Conservation (phyloP, 1,140 invertebrate species). For the Xylocopa sonorina region DNA sequence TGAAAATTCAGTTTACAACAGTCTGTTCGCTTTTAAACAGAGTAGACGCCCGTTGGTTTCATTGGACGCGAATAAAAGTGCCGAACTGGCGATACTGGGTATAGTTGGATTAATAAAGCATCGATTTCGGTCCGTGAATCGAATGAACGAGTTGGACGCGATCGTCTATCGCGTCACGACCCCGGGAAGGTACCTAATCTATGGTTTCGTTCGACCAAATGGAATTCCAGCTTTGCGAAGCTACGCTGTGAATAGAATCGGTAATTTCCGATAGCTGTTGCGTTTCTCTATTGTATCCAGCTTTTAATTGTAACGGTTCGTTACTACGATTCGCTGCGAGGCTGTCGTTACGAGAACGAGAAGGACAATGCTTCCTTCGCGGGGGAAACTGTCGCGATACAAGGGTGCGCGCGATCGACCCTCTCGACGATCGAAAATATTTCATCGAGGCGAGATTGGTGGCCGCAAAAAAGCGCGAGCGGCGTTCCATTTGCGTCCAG, state of each 20-base stretch:
- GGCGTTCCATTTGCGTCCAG: background rate
- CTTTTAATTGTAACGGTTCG: background rate
- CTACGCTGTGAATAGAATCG: conserved; percentile 24
- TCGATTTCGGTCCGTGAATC: conserved; percentile 22
- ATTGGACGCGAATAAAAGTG: background rate
- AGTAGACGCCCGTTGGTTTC: background rate
- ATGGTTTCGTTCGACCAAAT: conserved; percentile 27
- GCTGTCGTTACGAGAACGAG: too few species aligned
- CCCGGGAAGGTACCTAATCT: conserved; percentile 38
- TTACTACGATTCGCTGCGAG: background rate
- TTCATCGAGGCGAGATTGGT: background rate
- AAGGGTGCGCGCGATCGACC: background rate
- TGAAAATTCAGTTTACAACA: background rate
- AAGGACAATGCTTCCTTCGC: too few species aligned
- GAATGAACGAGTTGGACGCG: conserved; percentile 12
- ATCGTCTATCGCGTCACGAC: conserved; percentile 31
- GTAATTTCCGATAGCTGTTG: conserved; percentile 4
- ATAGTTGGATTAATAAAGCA: conserved; percentile 42
- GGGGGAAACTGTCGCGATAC: too few species aligned
- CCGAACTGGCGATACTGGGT: background rate
- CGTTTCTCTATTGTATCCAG: conserved; percentile 10
- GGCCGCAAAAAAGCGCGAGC: background rate
- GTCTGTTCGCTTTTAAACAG: background rate
- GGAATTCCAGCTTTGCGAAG: conserved; percentile 40
- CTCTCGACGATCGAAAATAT: background rate